Evolutionary conservation across 2,113 vertebrate species (phyloP).

Genomic region (Odobenus rosmarus): DNA sequence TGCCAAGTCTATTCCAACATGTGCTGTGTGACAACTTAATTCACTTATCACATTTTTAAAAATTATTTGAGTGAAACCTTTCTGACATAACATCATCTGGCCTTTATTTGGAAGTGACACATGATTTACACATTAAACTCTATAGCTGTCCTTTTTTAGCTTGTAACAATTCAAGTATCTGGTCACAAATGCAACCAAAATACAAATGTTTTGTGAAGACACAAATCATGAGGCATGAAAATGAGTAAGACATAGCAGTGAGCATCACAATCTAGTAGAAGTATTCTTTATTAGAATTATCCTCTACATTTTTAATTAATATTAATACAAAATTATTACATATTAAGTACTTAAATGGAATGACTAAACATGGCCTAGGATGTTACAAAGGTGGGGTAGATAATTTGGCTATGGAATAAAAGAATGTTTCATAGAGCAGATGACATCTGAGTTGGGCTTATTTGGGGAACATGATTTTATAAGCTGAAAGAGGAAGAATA

Average conservation of each 20-base stretch:
- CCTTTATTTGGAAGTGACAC: neutral
- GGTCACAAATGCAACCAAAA: neutral
- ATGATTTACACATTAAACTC: neutral
- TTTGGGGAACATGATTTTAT: neutral
- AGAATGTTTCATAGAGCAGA: neutral
- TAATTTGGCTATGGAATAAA: neutral
- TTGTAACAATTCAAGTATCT: constrained; percentile 6
- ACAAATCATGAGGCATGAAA: neutral
- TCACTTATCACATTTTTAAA: neutral
- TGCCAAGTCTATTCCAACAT: neutral
- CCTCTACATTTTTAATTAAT: neutral
- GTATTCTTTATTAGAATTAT: neutral
- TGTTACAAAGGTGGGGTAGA: neutral
- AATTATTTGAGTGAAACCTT: neutral
- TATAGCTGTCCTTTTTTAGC: neutral
- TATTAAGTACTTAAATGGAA: neutral
- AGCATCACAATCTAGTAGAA: neutral
- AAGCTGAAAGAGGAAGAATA: neutral
- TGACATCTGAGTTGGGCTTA: neutral
- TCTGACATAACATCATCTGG: neutral
- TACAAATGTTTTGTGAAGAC: neutral
- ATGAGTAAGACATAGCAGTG: neutral
- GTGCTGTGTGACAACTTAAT: neutral
- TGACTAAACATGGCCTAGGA: neutral
- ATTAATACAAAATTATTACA: constrained; percentile 11